Evolutionary conservation across 2,888 invertebrate species (phyloP), one percentile per base, ranked within the genome.

Genomic region (Acanthosepion lycidas): DNA sequence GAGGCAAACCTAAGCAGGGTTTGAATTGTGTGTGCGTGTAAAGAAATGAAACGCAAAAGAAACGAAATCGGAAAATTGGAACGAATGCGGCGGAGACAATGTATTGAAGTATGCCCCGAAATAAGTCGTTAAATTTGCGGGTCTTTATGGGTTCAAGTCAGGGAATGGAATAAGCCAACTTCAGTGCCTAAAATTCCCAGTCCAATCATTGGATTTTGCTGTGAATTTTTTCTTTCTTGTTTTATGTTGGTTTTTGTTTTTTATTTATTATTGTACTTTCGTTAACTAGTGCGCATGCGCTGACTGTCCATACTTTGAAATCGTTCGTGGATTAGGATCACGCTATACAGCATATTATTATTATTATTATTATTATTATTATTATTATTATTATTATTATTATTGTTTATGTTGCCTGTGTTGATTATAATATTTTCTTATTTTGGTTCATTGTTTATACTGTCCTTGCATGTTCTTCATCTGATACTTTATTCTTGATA

Each of bases 51-150:
- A 23, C 51, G 6, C 23, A n/a, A 33, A 33, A 28, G 78, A 78
- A 78, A 18, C 33, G n/a, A 78, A 78, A n/a, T 78, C 9, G 12
- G 78, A 78, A 78, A 78, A 78, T 78, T 78, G 78, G n/a, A 33
- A 78, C 78, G 78, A 12, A 12, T 33, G n/a, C 15, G 33, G 78
- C 78, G 78, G n/a, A 0, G 78, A 26, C n/a, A 15, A 5, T n/a
- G n/a, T 33, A 78, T n/a, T 78, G 78, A 78, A 33, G n/a, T n/a
- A 9, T 8, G 78, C 28, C 78, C 28, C 18, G n/a, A 78, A 78
- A 78, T 78, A 78, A n/a, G 78, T 78, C 78, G 78, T 78, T 78
- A 78, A 78, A 78, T 78, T n/a, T 78, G 78, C 33, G n/a, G 33
- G n/a, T 78, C 78, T 78, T 78, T 78, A 78, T 78, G 12, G 78